Evolutionary conservation across 2,888 invertebrate genomes (phyloP), one percentile per base, ranked within the genome.

Genomic region (Pterobdella sp.): DNA sequence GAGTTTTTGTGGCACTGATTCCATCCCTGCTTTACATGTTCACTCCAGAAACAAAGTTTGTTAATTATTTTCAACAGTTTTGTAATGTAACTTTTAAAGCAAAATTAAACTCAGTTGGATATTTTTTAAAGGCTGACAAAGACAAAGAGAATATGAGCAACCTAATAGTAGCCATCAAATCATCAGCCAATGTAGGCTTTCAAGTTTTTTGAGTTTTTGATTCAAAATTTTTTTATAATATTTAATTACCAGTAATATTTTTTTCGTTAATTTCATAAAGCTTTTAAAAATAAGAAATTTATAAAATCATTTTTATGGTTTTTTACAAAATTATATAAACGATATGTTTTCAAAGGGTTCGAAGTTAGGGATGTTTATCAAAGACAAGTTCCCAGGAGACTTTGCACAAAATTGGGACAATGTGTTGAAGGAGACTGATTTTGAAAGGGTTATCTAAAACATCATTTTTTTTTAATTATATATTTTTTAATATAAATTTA

Each of bases 361-460:
- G 85, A 88, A 88, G 0, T 82, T 95, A 67, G 97, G 97, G 0
- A 89, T 91, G 18, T 97, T 97, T 82, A 86, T 88, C 0, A 98
- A 97, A 86, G 97, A 97, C 83, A 91, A 91, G 78, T 94, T 91
- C 83, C 90, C 91, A 0, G 94, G 95, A 22, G 91, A 93, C 78
- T 95, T 98, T 81, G 91, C 93, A 86, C 92, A 93, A 80, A 88
- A 90, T 36, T 98, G 96, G 96, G 89, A 56, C 26, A 26, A 3
- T 26, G 26, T 56, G 60, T 26, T 56, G 60, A 56, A 56, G n/a
- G 60, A 56, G 22, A 90, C 90, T 78, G 88, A 88, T 74, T 92
- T 95, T 84, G 90, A 91, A 79, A 90, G 88, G 82, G 88, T 88
- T 81, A 32, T 7, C 7, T 34, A 7, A 26, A 26, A n/a, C 22